Conservation (phyloP, 2,797 vertebrate genomes). For the Arrhamphus sclerolepis region DNA sequence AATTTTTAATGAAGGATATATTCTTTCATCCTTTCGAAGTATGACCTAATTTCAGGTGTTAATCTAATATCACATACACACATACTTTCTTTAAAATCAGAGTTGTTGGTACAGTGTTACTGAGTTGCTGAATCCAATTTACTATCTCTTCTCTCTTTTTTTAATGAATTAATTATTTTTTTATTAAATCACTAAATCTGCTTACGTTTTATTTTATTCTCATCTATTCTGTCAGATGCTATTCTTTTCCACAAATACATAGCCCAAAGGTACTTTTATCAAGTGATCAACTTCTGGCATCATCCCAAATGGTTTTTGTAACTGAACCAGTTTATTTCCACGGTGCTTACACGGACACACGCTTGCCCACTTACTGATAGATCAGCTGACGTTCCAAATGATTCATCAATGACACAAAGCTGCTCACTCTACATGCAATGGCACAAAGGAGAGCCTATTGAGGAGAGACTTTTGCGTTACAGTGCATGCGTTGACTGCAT, state of each 20-base stretch:
- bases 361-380: conserved; percentile 5
- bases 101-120: no score
- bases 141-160: no score
- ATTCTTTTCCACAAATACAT: conserved; percentile 2
- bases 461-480: conserved; percentile 60
- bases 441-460: conserved; percentile 61
- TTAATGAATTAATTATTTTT: no score
- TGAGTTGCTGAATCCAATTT: no score
- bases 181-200: neutral
- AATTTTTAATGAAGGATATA: no score
- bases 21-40: no score
- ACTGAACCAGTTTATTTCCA: conserved; percentile 30
- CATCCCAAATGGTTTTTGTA: conserved; percentile 34
- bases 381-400: conserved; percentile 66
- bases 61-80: no score
- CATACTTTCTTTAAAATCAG: no score
- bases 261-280: conserved; percentile 26
- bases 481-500: conserved; percentile 30
- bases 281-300: conserved; percentile 23
- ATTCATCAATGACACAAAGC: conserved; percentile 64
- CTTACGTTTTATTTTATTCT: neutral
- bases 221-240: neutral
- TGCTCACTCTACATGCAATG: conserved; percentile 57
- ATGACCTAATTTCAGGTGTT: no score
- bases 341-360: conserved; percentile 6